Base-by-base conservation (phyloP, 2,888 invertebrate species). In the Lissocephala sabroskyi region DNA sequence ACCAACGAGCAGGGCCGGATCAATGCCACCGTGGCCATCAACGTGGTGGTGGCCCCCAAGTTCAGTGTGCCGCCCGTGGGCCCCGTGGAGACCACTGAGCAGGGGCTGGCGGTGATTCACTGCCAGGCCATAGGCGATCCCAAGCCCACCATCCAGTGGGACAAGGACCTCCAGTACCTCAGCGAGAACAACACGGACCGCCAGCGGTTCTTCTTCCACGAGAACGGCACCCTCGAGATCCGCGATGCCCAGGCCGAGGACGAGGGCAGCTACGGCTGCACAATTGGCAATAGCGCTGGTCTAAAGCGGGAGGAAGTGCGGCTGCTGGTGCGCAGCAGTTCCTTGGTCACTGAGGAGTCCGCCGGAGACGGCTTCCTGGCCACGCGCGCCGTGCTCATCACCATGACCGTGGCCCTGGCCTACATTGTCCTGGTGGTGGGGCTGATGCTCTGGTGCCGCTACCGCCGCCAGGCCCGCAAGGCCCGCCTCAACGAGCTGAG, bases 221-320 rank as follows among this genome's bases (percentile, higher is more conserved):
- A 90, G 45, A 97, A 97, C 84, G 96, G 96, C 0, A 92, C 95
- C 0, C 86, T 97, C 35, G 86, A 89, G 56, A 91, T 97, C 51
- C 88, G 87, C 2, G 90, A 91, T 73, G 93, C 92, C 4, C 88
- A 90, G 49, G 86, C 89, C 59, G 89, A 90, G 35, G 96, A 97
- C 83, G 91, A 92, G 58, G 97, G 94, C 43, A 89, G 89, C 54
- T 97, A 97, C 84, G 96, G 95, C 0, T 97, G 97, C 80, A 96
- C 94, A 0, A 97, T 96, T n/a, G 97, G 97, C 46, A 97, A 95
- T 81, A 93, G 92, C 62, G 97, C 95, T 0, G 97, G 97, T 0
- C 86, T 95, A 18, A 93, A 91, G 59, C 86, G 96, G 32, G 90
- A 91, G 56, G 96, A 96, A 82, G 90, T 95, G 14, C 87, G 88